These are phyloP conservation scores for Drosophila subquinaria DNA, from an alignment of 2,888 invertebrate genomes.

Conservation along the genomic window DNA sequence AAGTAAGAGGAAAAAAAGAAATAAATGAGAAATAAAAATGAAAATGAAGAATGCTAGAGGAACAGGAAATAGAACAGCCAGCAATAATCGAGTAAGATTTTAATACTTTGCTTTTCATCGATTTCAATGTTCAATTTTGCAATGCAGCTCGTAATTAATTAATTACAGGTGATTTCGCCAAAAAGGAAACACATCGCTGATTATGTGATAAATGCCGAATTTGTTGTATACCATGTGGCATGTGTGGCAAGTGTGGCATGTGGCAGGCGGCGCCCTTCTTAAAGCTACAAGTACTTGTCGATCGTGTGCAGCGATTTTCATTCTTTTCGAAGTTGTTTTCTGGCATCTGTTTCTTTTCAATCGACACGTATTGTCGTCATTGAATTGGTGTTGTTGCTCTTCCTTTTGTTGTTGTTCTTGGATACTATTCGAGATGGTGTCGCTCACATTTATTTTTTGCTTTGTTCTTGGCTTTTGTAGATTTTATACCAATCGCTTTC, in stretches of 20 bases:
- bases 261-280: slow-evolving; percentile 25
- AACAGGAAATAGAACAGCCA: slow-evolving; percentile 41
- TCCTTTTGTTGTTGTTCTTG: slow-evolving; percentile 27
- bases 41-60: slow-evolving; percentile 8
- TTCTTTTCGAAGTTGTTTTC: slow-evolving; percentile 30
- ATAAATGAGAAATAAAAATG: not conserved
- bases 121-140: slow-evolving; percentile 44
- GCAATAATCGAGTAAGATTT: slow-evolving; percentile 23
- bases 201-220: slow-evolving; percentile 55
- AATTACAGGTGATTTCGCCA: slow-evolving; percentile 29
- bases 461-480: slow-evolving; percentile 59
- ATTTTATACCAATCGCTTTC: slow-evolving; percentile 32
- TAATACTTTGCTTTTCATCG: slow-evolving; percentile 31
- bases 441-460: slow-evolving; percentile 29
- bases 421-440: slow-evolving; percentile 28
- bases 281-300: slow-evolving; percentile 4
- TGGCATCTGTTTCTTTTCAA: slow-evolving; percentile 82
- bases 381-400: slow-evolving; percentile 19
- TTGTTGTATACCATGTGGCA: not conserved
- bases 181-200: slow-evolving; percentile 36
- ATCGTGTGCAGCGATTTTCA: slow-evolving; percentile 7
- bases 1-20: slow-evolving; percentile 10
- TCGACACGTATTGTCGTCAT: slow-evolving; percentile 80
- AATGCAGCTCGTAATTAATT: slow-evolving; percentile 69
- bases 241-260: slow-evolving; percentile 1